These are phyloP conservation scores for Passer domesticus DNA, from an alignment of 2,113 vertebrate genomes.

Conservation along the genomic window DNA sequence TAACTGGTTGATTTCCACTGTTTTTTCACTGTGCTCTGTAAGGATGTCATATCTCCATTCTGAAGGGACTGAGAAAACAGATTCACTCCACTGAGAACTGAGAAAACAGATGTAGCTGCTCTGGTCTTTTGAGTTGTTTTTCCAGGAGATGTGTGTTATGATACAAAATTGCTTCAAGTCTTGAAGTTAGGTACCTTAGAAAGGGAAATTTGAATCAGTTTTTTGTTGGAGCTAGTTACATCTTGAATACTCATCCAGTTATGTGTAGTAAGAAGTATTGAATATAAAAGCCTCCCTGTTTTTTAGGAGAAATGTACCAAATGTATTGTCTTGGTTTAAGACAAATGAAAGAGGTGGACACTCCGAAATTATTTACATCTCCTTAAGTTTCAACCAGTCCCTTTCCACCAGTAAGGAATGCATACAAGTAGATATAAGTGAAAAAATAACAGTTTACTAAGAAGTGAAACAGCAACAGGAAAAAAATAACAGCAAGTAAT, in stretches of 20 bases:
- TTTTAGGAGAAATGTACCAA: neutral
- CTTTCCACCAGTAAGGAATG: neutral
- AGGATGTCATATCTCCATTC: neutral
- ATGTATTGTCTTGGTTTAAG: neutral
- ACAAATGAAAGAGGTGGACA: neutral
- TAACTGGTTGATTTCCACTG: neutral
- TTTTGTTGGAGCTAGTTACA: neutral
- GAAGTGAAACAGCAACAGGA: neutral
- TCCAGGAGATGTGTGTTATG: neutral
- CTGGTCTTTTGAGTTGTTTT: neutral
- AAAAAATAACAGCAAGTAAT: neutral
- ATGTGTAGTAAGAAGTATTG: neutral
- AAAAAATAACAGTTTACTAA: neutral
- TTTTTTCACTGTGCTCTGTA: neutral
- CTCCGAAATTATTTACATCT: neutral
- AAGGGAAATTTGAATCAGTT: neutral
- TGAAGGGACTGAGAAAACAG: neutral
- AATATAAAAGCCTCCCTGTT: neutral
- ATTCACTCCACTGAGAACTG: neutral
- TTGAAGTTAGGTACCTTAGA: neutral
- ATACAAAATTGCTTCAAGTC: neutral
- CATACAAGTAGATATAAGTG: neutral
- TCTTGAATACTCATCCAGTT: neutral
- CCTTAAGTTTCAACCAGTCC: neutral
- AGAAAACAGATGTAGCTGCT: neutral